Percentiles rank a stretch among this genome's conserved stretches.
Evolutionary conservation across 2,113 vertebrate species (phyloP).

Genomic region (Lichenostomus cassidix): DNA sequence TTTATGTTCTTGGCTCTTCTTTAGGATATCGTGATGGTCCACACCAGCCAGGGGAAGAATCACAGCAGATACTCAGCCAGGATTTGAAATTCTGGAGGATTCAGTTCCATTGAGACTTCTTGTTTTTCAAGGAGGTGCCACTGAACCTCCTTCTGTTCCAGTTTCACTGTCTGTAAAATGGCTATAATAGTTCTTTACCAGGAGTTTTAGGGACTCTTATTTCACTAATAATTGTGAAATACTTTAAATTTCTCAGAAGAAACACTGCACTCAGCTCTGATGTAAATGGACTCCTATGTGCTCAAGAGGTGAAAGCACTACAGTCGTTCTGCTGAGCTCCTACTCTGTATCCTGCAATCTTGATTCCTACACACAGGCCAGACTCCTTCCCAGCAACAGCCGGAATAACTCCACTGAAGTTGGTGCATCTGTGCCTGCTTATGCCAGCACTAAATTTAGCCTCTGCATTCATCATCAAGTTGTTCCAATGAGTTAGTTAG

Average conservation of each 20-base stretch:
- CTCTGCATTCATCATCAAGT: not conserved
- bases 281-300: not conserved
- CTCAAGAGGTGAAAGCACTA: not conserved
- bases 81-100: not conserved
- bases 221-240: not conserved
- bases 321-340: rapidly evolving
- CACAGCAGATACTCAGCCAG: not conserved
- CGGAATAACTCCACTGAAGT: not conserved
- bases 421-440: not conserved
- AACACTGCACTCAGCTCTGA: rapidly evolving
- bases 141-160: not conserved
- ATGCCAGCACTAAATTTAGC: constrained; percentile 23
- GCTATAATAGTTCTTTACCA: not conserved
- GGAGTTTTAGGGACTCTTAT: not conserved
- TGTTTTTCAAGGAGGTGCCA: not conserved
- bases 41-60: not conserved
- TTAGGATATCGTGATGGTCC: rapidly evolving
- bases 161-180: not conserved
- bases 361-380: not conserved
- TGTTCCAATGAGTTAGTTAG: not conserved
- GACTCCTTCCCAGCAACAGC: not conserved
- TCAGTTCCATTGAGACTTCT: not conserved
- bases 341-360: not conserved
- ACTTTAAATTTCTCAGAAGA: not conserved
- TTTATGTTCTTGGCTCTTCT: not conserved